Conservation (phyloP, 1,140 invertebrate genomes). For the Apis dorsata region DNA sequence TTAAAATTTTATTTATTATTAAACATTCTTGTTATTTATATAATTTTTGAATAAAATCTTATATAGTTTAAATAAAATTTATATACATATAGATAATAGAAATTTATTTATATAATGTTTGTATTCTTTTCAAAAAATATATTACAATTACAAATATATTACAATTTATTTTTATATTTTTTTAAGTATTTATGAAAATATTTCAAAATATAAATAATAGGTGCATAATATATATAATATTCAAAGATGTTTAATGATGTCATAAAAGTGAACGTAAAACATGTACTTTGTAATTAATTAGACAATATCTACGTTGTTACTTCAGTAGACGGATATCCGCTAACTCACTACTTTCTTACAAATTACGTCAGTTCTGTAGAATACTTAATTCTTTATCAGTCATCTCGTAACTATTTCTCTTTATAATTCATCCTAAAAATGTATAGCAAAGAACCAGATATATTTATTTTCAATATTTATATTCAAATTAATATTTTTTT, state of each 20-base stretch:
- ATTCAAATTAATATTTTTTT: too few species aligned
- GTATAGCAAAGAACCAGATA: neutral
- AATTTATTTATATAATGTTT: neutral
- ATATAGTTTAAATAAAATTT: too few species aligned
- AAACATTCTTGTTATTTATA: neutral
- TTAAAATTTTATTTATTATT: neutral
- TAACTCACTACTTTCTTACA: slow-evolving; percentile 21
- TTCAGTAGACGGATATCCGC: slow-evolving; percentile 33
- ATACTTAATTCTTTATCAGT: slow-evolving; percentile 33
- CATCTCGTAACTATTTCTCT: neutral
- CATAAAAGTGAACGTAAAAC: neutral
- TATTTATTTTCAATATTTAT: neutral
- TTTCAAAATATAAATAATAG: too few species aligned
- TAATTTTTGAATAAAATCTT: neutral
- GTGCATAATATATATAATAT: neutral
- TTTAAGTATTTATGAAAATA: neutral
- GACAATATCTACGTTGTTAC: neutral
- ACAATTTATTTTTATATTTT: neutral
- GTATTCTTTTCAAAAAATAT: neutral
- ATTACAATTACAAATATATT: neutral
- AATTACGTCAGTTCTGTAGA: slow-evolving; percentile 31
- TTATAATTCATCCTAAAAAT: too few species aligned
- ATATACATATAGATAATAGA: neutral
- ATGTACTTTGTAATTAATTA: slow-evolving; percentile 14
- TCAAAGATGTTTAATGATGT: slow-evolving; percentile 3